Percentiles rank a stretch among this genome's conserved stretches.
Conservation (phyloP, 2,113 vertebrate species). For the Diadophis punctatus region DNA sequence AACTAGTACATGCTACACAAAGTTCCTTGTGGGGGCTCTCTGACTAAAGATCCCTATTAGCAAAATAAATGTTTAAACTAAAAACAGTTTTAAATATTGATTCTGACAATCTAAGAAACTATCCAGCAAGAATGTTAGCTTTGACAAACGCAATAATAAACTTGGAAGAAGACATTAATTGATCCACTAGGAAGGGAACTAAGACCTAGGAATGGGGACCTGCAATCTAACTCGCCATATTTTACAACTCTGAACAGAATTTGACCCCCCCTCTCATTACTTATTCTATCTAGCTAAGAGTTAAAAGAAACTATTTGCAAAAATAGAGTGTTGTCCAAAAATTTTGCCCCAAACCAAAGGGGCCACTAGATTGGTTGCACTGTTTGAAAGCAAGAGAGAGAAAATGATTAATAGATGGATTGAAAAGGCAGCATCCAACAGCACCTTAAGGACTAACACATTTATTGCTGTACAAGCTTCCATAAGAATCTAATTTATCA, state of each 20-base stretch:
- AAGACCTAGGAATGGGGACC: not conserved
- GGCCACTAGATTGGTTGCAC: not conserved
- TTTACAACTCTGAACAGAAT: not conserved
- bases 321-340: not conserved
- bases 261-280: not conserved
- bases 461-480: not conserved
- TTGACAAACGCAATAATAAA: not conserved
- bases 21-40: not conserved
- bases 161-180: not conserved
- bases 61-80: not conserved
- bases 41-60: not conserved
- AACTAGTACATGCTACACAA: not conserved
- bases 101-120: not conserved
- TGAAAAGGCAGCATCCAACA: not conserved
- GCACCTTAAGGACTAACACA: not conserved
- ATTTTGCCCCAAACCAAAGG: not conserved
- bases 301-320: not conserved
- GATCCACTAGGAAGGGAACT: not conserved
- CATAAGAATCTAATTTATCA: constrained; percentile 7
- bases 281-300: not conserved
- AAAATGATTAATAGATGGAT: not conserved
- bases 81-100: not conserved
- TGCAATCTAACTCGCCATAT: not conserved
- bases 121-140: not conserved
- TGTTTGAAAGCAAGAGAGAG: not conserved